phyloP scores from a whole-genome alignment of 2,113 vertebrate genomes.

The Pyxicephalus adspersus region DNA sequence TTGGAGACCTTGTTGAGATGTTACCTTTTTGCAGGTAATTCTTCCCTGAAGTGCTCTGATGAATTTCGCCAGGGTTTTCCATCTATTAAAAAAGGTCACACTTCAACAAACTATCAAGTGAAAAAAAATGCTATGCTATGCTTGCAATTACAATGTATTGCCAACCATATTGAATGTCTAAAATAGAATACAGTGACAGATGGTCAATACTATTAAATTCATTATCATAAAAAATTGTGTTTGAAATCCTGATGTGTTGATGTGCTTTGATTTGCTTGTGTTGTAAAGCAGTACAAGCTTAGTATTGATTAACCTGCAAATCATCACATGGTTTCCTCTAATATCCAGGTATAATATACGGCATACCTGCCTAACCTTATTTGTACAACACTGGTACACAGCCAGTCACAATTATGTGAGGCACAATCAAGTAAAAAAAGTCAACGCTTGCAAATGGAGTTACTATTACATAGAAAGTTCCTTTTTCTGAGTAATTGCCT shows the following conservation, averaged over 20 bases:
- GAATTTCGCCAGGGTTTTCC: neutral
- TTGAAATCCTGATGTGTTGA: constrained; percentile 20
- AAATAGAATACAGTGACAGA: constrained; percentile 25
- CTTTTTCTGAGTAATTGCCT: neutral
- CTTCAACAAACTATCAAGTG: constrained; percentile 14
- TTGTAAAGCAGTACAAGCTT: constrained; percentile 28
- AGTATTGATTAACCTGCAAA: constrained; percentile 41
- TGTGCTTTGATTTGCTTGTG: constrained; percentile 11
- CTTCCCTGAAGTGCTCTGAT: too few relatives aligned
- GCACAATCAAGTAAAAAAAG: neutral
- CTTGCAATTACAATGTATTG: constrained; percentile 11
- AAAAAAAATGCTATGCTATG: constrained; percentile 5
- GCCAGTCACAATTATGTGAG: neutral
- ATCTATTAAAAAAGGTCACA: neutral
- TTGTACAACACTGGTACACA: neutral
- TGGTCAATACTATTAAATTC: constrained; percentile 46
- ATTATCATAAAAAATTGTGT: constrained; percentile 40
- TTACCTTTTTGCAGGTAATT: neutral
- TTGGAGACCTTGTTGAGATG: too few relatives aligned
- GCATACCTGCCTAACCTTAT: neutral
- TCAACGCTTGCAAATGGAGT: neutral
- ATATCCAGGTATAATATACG: constrained; percentile 22
- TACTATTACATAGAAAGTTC: neutral
- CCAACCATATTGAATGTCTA: constrained; percentile 24
- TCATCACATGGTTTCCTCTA: constrained; percentile 6